Percentiles rank a stretch among this genome's conserved stretches.
phyloP scores from a whole-genome alignment of 2,888 invertebrate species.

The Biston betularia region DNA sequence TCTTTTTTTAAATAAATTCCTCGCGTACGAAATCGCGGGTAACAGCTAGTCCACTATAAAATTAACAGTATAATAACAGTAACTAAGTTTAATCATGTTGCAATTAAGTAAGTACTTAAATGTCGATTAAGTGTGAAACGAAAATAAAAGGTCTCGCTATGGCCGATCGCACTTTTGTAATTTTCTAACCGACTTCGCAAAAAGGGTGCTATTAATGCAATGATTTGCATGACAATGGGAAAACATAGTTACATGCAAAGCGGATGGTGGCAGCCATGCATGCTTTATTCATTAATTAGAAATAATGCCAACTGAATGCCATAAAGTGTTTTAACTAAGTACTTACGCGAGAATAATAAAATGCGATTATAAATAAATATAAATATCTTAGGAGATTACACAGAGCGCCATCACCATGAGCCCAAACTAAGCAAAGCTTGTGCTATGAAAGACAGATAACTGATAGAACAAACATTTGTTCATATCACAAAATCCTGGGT shows the following conservation, averaged over 20 bases:
- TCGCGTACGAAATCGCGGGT: no score
- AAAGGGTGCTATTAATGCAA: constrained; percentile 6
- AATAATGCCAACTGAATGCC: neutral
- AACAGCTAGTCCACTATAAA: no score
- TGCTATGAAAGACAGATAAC: no score
- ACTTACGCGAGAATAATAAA: no score
- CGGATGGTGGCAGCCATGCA: neutral
- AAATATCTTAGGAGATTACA: no score
- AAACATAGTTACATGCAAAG: constrained; percentile 8
- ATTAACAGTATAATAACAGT: neutral
- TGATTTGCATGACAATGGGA: constrained; percentile 19
- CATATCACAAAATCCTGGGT: no score
- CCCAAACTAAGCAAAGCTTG: no score
- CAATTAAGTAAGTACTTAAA: constrained; percentile 18
- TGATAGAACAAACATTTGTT: no score
- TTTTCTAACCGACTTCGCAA: constrained; percentile 23
- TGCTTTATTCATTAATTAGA: constrained; percentile 2
- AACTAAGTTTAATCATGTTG: constrained; percentile 2
- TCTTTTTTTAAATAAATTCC: no score
- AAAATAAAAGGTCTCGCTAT: constrained; percentile 3
- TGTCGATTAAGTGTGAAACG: constrained; percentile 13
- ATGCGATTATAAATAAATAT: no score
- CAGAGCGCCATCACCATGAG: no score
- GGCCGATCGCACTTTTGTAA: constrained; percentile 14
- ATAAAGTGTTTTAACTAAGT: no score